Evolutionary conservation across 2,888 invertebrate genomes (phyloP).

Genomic region (Caenorhabditis uteleia): DNA sequence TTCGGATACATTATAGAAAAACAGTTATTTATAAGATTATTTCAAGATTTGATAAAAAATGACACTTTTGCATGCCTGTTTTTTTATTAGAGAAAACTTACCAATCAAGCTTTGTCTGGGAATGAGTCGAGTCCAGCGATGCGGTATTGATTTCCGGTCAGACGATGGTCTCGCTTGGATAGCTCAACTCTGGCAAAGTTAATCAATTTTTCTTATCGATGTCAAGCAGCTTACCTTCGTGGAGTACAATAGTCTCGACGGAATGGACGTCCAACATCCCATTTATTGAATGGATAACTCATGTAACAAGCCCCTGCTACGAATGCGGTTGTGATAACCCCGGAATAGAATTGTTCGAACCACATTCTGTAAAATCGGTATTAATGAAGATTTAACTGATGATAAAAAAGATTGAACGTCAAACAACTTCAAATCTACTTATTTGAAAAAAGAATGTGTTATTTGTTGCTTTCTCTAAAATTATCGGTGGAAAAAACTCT

Average conservation of each 20-base stretch:
- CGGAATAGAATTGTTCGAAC: conserved; percentile 66
- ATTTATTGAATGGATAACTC: conserved; percentile 62
- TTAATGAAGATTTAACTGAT: no score
- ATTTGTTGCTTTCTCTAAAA: no score
- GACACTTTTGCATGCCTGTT: not conserved
- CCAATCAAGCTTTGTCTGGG: conserved; percentile 52
- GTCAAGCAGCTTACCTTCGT: conserved; percentile 33
- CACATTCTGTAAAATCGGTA: conserved; percentile 44
- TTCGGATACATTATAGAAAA: not conserved
- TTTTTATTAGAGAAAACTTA: conserved; percentile 8
- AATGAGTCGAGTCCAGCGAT: conserved; percentile 59
- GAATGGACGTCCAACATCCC: conserved; percentile 56
- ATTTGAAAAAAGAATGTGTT: no score
- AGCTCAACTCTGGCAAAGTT: conserved; percentile 44
- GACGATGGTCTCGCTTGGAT: conserved; percentile 60
- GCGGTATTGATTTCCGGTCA: conserved; percentile 63
- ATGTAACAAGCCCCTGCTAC: conserved; percentile 62
- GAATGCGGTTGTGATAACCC: conserved; percentile 56
- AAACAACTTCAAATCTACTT: no score
- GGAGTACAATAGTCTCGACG: conserved; percentile 54
- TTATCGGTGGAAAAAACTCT: no score
- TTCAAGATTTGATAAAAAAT: not conserved
- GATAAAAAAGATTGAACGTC: no score
- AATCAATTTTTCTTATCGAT: not conserved
- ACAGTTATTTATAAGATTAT: not conserved